Evolutionary conservation across 1,140 invertebrate genomes (phyloP).

Genomic region (Telenomus remus): DNA sequence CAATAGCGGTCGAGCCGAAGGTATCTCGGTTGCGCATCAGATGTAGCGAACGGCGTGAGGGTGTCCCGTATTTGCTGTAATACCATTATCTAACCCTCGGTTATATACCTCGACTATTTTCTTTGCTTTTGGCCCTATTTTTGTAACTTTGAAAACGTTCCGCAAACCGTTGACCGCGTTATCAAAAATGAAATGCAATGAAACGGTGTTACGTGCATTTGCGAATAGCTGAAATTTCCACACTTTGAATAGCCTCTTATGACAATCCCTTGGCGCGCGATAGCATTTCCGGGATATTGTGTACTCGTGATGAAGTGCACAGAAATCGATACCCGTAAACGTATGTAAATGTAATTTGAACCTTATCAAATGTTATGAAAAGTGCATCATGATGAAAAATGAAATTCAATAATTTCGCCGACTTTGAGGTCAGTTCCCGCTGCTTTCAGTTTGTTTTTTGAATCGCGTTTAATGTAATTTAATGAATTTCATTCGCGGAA

Average conservation of each 20-base stretch:
- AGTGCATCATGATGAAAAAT: not conserved
- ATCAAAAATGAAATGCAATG: not conserved
- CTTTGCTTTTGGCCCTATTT: no score
- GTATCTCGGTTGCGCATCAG: not conserved
- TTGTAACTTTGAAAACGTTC: no score
- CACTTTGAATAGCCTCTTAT: not conserved
- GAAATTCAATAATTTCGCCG: not conserved
- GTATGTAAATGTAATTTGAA: not conserved
- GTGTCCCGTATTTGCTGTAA: not conserved
- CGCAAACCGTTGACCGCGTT: no score
- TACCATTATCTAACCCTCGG: no score
- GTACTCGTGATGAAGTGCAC: not conserved
- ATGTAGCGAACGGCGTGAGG: not conserved
- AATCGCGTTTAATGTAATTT: no score
- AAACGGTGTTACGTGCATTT: not conserved
- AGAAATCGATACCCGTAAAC: slow-evolving; percentile 5
- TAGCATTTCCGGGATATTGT: not conserved
- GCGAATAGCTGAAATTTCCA: not conserved
- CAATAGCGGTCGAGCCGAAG: not conserved
- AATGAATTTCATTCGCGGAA: no score
- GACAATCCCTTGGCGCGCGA: not conserved
- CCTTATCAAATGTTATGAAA: not conserved
- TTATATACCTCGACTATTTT: no score
- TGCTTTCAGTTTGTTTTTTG: no score
- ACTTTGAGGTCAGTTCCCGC: not conserved